Base-by-base conservation (phyloP, 2,797 vertebrate genomes). In the Pyrrhura leucotis region DNA sequence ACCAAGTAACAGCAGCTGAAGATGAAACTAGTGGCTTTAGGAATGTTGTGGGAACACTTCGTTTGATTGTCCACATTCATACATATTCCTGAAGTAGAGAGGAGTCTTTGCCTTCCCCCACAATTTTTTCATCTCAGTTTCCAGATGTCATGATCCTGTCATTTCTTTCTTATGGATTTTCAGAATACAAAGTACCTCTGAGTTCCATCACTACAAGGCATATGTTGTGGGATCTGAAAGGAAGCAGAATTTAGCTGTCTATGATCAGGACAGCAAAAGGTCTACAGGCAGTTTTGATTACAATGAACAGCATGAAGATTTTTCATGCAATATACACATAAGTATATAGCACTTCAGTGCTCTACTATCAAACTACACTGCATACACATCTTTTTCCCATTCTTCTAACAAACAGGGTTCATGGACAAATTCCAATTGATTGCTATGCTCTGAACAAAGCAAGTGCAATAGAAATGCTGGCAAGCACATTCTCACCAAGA, bases 341-440 rank as follows among this genome's bases (percentile, higher is more conserved):
- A 44, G 16, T 54, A 47, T 9, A 73, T 2, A 76, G 10, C 14
- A 29, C 39, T 84, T 62, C 63, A 61, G 17, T 78, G 54, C 39
- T n/a, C 48, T 75, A 5, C 61, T 88, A 45, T 66, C 51, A 63
- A 33, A 37, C n/a, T 82, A 47, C 4, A 2, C 58, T 2, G 2
- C 51, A 45, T 1, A 73, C 44, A 86, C 87, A 77, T 71, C 59
- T 94, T 93, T 90, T 84, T 29, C 71, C 63, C 67, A 73, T 88
- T 93, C 63, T 67, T 74, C 77, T 59, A 76, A 90, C 53, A 65
- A 82, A 44, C 47, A 74, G 29, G 12, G 40, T 5, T 87, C 37
- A 29, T 71, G 85, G 79, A 85, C 53, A 88, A 82, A 82, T 82
- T 82, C 88, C 89, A 95, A 37, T 71, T 87, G 77, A 74, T 71